Evolutionary conservation across 2,888 invertebrate species (phyloP).

Genomic region (Acanthosepion pharaonis): DNA sequence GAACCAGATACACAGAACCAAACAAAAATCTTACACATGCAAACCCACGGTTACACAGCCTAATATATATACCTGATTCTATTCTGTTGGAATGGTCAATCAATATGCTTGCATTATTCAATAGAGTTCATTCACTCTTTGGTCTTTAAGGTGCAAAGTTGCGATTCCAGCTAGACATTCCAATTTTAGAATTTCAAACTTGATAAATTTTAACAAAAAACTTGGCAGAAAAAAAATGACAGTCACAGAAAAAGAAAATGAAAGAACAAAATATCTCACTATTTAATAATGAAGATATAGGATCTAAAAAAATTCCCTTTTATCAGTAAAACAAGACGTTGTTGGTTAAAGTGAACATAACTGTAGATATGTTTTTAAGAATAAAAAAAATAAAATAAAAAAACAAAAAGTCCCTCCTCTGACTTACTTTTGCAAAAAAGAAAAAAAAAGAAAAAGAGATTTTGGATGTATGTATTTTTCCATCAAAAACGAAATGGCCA

Average conservation of each 20-base stretch:
- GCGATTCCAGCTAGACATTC: neutral
- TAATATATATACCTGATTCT: neutral
- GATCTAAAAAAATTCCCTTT: neutral
- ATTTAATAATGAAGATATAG: neutral
- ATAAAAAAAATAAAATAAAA: neutral
- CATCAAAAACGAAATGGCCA: neutral
- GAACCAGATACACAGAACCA: neutral
- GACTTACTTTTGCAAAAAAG: neutral
- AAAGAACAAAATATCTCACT: neutral
- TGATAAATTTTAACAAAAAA: neutral
- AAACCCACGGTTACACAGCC: neutral
- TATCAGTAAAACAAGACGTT: too few species aligned
- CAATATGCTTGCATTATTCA: neutral
- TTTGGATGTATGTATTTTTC: neutral
- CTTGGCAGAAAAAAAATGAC: neutral
- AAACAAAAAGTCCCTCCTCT: neutral
- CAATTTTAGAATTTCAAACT: neutral
- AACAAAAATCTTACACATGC: neutral
- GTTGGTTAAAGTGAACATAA: neutral
- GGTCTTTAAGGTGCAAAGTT: neutral
- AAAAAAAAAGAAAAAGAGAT: neutral
- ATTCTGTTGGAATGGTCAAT: neutral
- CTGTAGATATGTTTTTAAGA: neutral
- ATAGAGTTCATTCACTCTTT: constrained; percentile 33
- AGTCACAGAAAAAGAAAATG: neutral